These are phyloP conservation scores for Drosophila lutescens DNA, from an alignment of 2,888 invertebrate genomes.

Conservation along the genomic window DNA sequence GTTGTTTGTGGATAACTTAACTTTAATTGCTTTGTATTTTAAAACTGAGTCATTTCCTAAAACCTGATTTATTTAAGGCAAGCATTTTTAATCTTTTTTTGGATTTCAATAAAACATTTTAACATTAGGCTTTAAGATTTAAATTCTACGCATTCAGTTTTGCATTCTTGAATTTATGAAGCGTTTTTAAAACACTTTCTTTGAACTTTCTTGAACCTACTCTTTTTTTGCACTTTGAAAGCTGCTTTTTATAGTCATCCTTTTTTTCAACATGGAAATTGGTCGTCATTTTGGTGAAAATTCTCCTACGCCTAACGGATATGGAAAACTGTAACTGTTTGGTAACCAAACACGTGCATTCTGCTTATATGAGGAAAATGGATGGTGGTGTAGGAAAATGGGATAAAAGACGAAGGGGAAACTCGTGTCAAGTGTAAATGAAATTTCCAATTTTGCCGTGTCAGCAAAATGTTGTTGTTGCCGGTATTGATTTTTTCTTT, in stretches of 20 bases:
- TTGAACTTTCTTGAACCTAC: background rate
- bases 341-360: constrained; percentile 34
- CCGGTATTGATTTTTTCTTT: constrained; percentile 65
- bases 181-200: background rate
- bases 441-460: constrained; percentile 67
- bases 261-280: constrained; percentile 5
- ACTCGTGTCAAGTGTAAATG: constrained; percentile 73
- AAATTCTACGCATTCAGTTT: background rate
- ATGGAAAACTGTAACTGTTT: constrained; percentile 41
- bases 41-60: background rate
- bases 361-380: constrained; percentile 19
- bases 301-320: background rate
- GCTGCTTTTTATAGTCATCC: background rate
- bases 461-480: constrained; percentile 47
- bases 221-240: background rate
- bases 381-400: background rate
- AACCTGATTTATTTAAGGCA: background rate
- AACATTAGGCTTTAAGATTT: background rate
- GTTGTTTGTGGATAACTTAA: background rate
- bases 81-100: background rate
- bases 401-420: constrained; percentile 13
- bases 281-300: constrained; percentile 1
- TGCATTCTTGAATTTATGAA: constrained; percentile 7
- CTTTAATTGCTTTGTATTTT: background rate
- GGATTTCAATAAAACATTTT: background rate